phyloP scores from a whole-genome alignment of 2,888 invertebrate genomes.

The Oxystoma pomonae region DNA sequence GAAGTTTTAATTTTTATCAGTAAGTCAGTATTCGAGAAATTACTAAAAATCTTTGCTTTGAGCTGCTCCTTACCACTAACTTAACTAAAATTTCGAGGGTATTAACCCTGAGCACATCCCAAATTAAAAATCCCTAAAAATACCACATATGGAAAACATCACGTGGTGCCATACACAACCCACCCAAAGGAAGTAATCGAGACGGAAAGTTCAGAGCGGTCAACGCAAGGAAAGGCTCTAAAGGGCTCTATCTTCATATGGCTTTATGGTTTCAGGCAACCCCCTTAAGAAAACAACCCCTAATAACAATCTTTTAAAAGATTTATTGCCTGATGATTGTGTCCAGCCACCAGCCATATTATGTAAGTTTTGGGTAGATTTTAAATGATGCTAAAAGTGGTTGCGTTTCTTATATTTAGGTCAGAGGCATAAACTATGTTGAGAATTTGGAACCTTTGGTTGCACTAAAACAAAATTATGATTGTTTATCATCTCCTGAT shows the following conservation, averaged over 20 bases:
- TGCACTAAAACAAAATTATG: too few relatives aligned
- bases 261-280: neutral
- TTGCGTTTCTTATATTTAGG: too few relatives aligned
- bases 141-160: conserved; percentile 23
- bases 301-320: conserved; percentile 17
- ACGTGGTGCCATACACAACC: conserved; percentile 6
- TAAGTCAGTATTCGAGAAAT: too few relatives aligned
- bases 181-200: conserved; percentile 35
- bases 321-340: conserved; percentile 33
- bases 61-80: too few relatives aligned
- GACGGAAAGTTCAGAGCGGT: conserved; percentile 38
- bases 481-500: too few relatives aligned
- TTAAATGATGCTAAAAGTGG: too few relatives aligned
- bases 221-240: conserved; percentile 26
- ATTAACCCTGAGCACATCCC: neutral
- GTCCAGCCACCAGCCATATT: neutral
- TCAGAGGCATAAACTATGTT: too few relatives aligned
- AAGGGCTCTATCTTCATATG: neutral
- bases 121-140: neutral
- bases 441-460: too few relatives aligned
- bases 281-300: conserved; percentile 18
- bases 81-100: neutral
- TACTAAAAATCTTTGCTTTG: too few relatives aligned
- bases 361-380: neutral
- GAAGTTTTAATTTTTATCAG: too few relatives aligned